phyloP scores from a whole-genome alignment of 2,888 invertebrate species.

The Agelastica alni region DNA sequence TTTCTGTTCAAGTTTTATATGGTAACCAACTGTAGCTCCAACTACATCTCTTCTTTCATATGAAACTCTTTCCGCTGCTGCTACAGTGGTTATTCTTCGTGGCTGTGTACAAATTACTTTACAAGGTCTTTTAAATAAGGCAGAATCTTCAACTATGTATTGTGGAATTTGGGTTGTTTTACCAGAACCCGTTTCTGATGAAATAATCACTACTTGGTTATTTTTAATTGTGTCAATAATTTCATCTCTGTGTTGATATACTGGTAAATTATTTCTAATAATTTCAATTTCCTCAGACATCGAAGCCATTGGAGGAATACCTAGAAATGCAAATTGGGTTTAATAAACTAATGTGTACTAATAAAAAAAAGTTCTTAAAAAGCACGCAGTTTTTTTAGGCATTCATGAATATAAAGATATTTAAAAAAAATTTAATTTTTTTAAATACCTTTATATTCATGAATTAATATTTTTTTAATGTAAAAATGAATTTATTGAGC shows the following conservation, averaged over 20 bases:
- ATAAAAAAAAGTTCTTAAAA: no score
- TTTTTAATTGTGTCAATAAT: constrained; percentile 68
- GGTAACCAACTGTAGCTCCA: constrained; percentile 66
- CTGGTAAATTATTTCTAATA: constrained; percentile 71
- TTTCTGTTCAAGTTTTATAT: constrained; percentile 87
- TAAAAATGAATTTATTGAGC: no score
- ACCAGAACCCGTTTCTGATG: constrained; percentile 89
- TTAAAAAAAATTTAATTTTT: no score
- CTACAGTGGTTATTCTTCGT: constrained; percentile 80
- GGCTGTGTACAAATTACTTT: constrained; percentile 94
- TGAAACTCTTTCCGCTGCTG: constrained; percentile 85
- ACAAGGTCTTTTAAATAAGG: constrained; percentile 65
- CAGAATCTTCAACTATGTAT: constrained; percentile 80
- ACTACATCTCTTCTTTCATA: constrained; percentile 63
- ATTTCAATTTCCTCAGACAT: constrained; percentile 46
- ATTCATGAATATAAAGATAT: no score
- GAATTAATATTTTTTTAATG: no score
- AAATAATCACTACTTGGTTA: constrained; percentile 74
- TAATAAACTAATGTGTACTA: no score
- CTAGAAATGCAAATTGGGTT: background rate
- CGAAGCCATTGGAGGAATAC: constrained; percentile 10
- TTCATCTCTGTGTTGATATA: constrained; percentile 67
- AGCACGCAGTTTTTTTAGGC: no score
- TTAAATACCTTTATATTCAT: no score
- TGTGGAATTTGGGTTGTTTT: constrained; percentile 97